Conservation (phyloP, 2,888 invertebrate genomes). For the Pseudanteris insignis region DNA sequence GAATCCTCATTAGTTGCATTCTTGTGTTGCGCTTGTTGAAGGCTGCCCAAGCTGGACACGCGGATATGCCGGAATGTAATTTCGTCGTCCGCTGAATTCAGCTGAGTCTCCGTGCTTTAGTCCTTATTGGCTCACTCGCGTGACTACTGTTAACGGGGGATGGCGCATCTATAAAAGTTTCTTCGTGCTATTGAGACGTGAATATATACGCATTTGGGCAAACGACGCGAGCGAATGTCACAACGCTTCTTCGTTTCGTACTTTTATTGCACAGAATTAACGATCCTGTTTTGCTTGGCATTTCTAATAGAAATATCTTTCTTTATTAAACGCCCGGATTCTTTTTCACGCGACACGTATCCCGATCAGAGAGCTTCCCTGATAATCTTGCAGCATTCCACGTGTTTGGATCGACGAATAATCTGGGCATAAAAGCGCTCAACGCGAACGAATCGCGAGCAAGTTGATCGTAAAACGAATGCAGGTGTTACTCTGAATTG, state of each 20-base stretch:
- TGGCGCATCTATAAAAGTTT: constrained; percentile 61
- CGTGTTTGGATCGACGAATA: constrained; percentile 5
- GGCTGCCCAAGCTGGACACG: constrained; percentile 48
- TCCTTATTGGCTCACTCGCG: constrained; percentile 56
- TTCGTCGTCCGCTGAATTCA: constrained; percentile 60
- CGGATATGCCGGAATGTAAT: constrained; percentile 63
- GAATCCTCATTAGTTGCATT: constrained; percentile 56
- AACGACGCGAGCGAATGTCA: constrained; percentile 32
- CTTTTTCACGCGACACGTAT: constrained; percentile 13
- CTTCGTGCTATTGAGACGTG: constrained; percentile 54
- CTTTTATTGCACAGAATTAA: constrained; percentile 29
- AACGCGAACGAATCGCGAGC: not conserved
- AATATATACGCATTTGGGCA: constrained; percentile 32
- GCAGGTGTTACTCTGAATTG: constrained; percentile 23
- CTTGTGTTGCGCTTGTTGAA: constrained; percentile 38
- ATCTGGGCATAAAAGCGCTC: constrained; percentile 8
- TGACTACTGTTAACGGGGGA: constrained; percentile 50
- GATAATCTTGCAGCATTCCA: constrained; percentile 28
- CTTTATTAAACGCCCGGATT: constrained; percentile 21
- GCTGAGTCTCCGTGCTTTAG: constrained; percentile 44
- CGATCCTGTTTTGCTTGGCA: constrained; percentile 30
- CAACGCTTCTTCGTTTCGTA: constrained; percentile 29
- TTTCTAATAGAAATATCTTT: constrained; percentile 32
- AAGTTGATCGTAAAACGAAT: constrained; percentile 8
- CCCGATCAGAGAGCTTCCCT: constrained; percentile 15